Conservation (phyloP, 1,140 invertebrate species). For the Ips typographus region DNA sequence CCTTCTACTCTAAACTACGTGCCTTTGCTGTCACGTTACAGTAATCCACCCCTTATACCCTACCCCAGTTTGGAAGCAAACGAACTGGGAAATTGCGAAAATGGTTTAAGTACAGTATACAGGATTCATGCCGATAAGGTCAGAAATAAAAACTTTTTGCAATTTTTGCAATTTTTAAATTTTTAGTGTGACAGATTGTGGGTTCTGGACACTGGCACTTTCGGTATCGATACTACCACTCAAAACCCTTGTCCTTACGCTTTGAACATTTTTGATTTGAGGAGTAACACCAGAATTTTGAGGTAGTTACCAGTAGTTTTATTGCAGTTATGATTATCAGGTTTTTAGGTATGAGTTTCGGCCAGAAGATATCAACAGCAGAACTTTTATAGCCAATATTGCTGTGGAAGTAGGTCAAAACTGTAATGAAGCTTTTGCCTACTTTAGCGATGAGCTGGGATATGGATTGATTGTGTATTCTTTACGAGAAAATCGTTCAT, state of each 20-base stretch:
- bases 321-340: conserved; percentile 39
- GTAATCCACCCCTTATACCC: conserved; percentile 71
- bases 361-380: conserved; percentile 69
- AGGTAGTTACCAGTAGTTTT: conserved; percentile 43
- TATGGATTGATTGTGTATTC: conserved; percentile 79
- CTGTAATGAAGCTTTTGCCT: conserved; percentile 76
- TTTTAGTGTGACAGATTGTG: conserved; percentile 69
- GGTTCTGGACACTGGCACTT: conserved; percentile 79
- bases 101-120: conserved; percentile 73
- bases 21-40: conserved; percentile 61
- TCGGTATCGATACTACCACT: conserved; percentile 72
- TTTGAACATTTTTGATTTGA: conserved; percentile 74
- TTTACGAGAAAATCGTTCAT: conserved; percentile 71
- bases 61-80: conserved; percentile 76
- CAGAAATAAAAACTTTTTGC: conserved; percentile 10
- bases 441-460: conserved; percentile 78
- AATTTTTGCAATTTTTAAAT: neutral
- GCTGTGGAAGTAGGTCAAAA: conserved; percentile 72
- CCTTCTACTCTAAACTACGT: conserved; percentile 80
- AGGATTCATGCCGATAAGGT: conserved; percentile 67
- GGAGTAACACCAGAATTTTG: conserved; percentile 68
- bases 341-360: conserved; percentile 61
- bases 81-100: conserved; percentile 70
- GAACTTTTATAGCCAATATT: conserved; percentile 81
- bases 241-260: conserved; percentile 68